Evolutionary conservation across 2,888 invertebrate species (phyloP).

Genomic region (Drosophila eohydei): DNA sequence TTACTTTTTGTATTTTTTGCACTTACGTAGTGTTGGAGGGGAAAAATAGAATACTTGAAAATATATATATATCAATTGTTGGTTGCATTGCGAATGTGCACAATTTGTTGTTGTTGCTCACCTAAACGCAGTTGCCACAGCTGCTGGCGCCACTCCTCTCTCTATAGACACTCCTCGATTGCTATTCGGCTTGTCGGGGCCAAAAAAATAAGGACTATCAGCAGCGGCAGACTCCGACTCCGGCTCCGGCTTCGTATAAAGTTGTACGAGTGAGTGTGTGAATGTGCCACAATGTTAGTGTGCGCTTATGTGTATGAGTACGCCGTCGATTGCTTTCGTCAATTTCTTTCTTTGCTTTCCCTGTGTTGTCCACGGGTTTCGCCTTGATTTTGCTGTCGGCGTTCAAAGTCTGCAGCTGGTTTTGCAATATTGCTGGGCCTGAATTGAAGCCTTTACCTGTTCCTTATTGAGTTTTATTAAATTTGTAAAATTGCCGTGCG

Average conservation of each 20-base stretch:
- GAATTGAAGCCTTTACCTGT: conserved; percentile 47
- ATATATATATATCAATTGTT: conserved; percentile 68
- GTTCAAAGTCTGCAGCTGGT: conserved; percentile 4
- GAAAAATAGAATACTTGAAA: conserved; percentile 81
- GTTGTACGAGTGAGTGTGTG: conserved; percentile 19
- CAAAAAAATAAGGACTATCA: conserved; percentile 15
- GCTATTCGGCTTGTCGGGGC: not conserved
- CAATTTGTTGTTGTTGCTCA: conserved; percentile 64
- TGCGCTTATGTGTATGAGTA: conserved; percentile 12
- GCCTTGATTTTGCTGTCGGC: not conserved
- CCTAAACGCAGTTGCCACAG: conserved; percentile 49
- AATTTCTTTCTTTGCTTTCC: conserved; percentile 32
- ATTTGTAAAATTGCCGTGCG: conserved; percentile 6
- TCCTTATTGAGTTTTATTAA: conserved; percentile 16
- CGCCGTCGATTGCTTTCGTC: conserved; percentile 41
- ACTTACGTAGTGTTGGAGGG: conserved; percentile 75
- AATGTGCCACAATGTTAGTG: conserved; percentile 3
- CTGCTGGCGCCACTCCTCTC: conserved; percentile 17
- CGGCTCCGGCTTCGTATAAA: conserved; percentile 45
- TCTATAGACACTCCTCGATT: not conserved
- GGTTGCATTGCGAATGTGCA: conserved; percentile 59
- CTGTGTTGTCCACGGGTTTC: conserved; percentile 13
- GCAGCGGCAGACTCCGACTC: conserved; percentile 35
- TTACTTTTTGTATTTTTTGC: conserved; percentile 32
- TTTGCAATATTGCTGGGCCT: conserved; percentile 9